Evolutionary conservation across 2,888 invertebrate species (phyloP).

Genomic region (Rapana venosa): DNA sequence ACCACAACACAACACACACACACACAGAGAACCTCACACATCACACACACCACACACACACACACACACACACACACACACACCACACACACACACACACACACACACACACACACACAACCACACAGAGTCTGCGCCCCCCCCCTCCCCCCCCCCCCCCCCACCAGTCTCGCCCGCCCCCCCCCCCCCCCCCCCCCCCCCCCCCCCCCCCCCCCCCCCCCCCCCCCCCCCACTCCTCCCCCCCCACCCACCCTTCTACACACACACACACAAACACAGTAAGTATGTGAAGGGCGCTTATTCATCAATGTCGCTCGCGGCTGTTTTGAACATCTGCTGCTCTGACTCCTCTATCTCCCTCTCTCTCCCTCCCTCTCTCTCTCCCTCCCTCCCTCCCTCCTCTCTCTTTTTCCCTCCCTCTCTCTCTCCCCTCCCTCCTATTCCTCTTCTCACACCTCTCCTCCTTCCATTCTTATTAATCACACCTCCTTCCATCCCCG

Average conservation of each 20-base stretch:
- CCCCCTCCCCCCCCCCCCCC: too few relatives aligned
- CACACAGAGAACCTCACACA: too few relatives aligned
- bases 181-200: too few relatives aligned
- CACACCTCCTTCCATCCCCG: neutral
- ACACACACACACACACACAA: too few relatives aligned
- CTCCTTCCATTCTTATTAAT: neutral
- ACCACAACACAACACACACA: too few relatives aligned
- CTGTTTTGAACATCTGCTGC: too few relatives aligned
- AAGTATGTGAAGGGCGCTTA: neutral
- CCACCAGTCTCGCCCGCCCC: too few relatives aligned
- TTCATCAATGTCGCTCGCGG: neutral
- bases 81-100: too few relatives aligned
- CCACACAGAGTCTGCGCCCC: too few relatives aligned
- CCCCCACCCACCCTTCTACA: neutral
- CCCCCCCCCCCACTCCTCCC: neutral
- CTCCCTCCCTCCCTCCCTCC: neutral
- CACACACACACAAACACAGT: neutral
- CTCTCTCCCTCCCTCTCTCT: conserved; percentile 19
- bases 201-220: too few relatives aligned
- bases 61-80: too few relatives aligned
- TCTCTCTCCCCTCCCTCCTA: conserved; percentile 4
- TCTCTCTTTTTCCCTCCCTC: neutral
- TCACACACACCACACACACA: too few relatives aligned
- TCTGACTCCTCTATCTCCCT: neutral
- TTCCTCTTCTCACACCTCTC: neutral